Evolutionary conservation across 1,140 invertebrate species (phyloP).

Genomic region (Archivesica marissinica): DNA sequence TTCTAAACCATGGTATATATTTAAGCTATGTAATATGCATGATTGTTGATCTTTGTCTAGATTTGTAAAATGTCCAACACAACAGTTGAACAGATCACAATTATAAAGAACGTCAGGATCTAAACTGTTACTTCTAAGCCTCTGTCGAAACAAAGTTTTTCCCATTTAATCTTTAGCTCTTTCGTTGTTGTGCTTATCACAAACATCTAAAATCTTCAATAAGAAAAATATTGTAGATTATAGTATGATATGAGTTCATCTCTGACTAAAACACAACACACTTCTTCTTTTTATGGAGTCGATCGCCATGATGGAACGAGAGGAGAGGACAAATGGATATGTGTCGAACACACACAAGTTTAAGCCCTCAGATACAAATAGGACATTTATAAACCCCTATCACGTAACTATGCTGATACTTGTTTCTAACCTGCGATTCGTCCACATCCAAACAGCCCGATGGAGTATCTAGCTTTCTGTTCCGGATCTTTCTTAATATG

Average conservation of each 20-base stretch:
- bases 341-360: background rate
- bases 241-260: background rate
- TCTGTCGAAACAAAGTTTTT: no score
- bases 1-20: no score
- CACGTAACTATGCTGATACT: no score
- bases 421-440: conserved; percentile 35
- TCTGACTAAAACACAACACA: background rate
- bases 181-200: no score
- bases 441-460: conserved; percentile 47
- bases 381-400: background rate
- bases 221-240: background rate
- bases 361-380: background rate
- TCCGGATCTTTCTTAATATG: background rate
- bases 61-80: no score
- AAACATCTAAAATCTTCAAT: no score
- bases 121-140: no score
- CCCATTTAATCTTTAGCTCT: no score
- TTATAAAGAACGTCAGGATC: no score
- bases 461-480: conserved; percentile 7
- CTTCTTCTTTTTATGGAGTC: background rate
- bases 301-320: background rate
- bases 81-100: no score
- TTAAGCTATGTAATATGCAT: no score
- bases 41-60: no score
- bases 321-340: background rate